Percentiles rank a stretch among this genome's conserved stretches.
Conservation (phyloP, 1,140 invertebrate genomes). For the Dolichoris vasculosae region DNA sequence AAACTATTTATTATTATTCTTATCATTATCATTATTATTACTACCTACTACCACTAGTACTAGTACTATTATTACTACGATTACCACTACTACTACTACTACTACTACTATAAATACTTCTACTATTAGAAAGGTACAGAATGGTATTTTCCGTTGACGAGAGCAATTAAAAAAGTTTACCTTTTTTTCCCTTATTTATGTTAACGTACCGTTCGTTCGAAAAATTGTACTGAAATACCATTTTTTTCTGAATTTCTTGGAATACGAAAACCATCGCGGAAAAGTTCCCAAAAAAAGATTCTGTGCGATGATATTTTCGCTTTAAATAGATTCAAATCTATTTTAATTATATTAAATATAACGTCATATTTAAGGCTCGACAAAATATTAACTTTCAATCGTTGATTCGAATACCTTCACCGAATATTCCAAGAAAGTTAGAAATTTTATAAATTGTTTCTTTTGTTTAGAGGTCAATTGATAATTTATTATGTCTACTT, state of each 20-base stretch:
- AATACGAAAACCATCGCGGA: not conserved
- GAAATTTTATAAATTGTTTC: not conserved
- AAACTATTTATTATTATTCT: slow-evolving; percentile 24
- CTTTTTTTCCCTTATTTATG: slow-evolving; percentile 39
- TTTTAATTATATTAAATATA: not conserved
- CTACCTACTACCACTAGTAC: not conserved
- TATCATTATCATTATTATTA: not conserved
- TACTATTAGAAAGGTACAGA: not conserved
- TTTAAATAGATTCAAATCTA: no score
- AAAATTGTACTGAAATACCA: not conserved
- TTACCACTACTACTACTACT: not conserved
- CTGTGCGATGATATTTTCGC: not conserved
- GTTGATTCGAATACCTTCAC: not conserved
- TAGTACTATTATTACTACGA: not conserved
- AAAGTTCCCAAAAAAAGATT: not conserved
- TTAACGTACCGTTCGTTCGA: slow-evolving; percentile 4
- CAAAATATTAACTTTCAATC: not conserved
- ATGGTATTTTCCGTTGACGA: slow-evolving; percentile 39
- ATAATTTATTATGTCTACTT: not conserved
- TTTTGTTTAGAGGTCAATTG: slow-evolving; percentile 3
- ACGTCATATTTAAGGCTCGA: not conserved
- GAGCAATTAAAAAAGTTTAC: slow-evolving; percentile 9
- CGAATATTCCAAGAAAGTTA: not conserved
- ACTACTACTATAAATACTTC: not conserved
- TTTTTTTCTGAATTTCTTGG: not conserved